phyloP scores from a whole-genome alignment of 2,888 invertebrate species.

The Coleophora deauratella region DNA sequence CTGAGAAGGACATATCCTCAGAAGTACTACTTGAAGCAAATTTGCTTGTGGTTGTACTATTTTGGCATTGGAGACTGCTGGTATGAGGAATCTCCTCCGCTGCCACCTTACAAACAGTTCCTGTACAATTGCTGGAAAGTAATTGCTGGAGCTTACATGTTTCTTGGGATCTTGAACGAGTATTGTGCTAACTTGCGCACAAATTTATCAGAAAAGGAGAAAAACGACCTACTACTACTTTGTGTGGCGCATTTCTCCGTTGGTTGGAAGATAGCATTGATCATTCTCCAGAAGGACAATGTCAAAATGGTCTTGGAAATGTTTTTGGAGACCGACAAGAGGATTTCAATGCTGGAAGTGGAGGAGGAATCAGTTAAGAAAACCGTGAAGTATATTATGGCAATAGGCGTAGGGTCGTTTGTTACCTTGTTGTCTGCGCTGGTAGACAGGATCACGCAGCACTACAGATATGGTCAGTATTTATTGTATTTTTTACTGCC shows the following conservation, averaged over 20 bases:
- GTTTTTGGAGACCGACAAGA: slow-evolving; percentile 32
- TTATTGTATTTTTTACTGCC: too few relatives aligned
- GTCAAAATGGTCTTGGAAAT: slow-evolving; percentile 29
- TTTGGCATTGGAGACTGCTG: too few relatives aligned
- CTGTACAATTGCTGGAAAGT: slow-evolving; percentile 29
- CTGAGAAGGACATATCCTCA: too few relatives aligned
- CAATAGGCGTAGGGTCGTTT: slow-evolving; percentile 18
- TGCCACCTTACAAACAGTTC: slow-evolving; percentile 14
- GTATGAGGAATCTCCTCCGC: too few relatives aligned
- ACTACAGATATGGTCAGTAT: slow-evolving; percentile 33
- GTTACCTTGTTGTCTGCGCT: slow-evolving; percentile 21
- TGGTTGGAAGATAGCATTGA: slow-evolving; percentile 27
- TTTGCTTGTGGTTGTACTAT: too few relatives aligned
- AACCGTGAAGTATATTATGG: slow-evolving; percentile 20
- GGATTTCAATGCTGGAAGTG: slow-evolving; percentile 20
- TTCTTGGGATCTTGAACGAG: slow-evolving; percentile 27
- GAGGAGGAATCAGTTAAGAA: slow-evolving; percentile 30
- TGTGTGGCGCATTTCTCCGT: slow-evolving; percentile 32
- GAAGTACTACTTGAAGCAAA: too few relatives aligned
- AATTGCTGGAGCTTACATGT: slow-evolving; percentile 27
- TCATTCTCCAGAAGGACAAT: slow-evolving; percentile 27
- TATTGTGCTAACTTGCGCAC: slow-evolving; percentile 25
- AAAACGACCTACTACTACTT: slow-evolving; percentile 33
- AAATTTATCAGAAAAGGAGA: slow-evolving; percentile 33
- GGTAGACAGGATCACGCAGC: slow-evolving; percentile 25